Conservation (phyloP, 1,140 invertebrate species). For the Lepidurus couesii region DNA sequence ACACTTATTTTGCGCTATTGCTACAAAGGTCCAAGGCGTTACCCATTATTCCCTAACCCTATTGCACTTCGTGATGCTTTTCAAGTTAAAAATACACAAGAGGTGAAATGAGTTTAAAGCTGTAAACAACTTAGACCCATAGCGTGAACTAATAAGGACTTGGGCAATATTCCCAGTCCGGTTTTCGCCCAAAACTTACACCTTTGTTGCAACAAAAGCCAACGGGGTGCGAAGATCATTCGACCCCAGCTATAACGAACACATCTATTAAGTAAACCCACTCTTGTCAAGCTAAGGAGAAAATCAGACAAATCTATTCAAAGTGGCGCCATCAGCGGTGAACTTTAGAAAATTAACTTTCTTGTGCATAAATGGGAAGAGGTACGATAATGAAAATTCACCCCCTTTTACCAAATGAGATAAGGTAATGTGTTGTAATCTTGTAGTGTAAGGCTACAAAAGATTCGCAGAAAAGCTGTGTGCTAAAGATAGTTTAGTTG, state of each 20-base stretch:
- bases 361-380: no score
- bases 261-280: background rate
- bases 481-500: no score
- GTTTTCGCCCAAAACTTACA: background rate
- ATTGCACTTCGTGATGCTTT: background rate
- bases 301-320: background rate
- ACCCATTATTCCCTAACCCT: conserved; percentile 4
- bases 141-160: background rate
- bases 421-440: no score
- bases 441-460: no score
- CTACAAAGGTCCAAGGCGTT: conserved; percentile 8
- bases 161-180: background rate
- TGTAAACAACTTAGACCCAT: background rate
- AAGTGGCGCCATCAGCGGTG: background rate
- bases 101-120: background rate
- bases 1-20: background rate
- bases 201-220: conserved; percentile 14
- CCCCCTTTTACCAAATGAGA: no score
- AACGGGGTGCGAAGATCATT: background rate
- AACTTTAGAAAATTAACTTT: background rate
- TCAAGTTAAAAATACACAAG: background rate
- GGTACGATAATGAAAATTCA: no score
- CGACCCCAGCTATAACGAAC: background rate
- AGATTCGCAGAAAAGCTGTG: no score
- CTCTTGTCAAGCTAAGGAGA: background rate